A percentile compares a stretch with the other conserved stretches of the same genome.
Evolutionary conservation across 2,113 vertebrate species (phyloP).

Genomic region (Galbula dea): DNA sequence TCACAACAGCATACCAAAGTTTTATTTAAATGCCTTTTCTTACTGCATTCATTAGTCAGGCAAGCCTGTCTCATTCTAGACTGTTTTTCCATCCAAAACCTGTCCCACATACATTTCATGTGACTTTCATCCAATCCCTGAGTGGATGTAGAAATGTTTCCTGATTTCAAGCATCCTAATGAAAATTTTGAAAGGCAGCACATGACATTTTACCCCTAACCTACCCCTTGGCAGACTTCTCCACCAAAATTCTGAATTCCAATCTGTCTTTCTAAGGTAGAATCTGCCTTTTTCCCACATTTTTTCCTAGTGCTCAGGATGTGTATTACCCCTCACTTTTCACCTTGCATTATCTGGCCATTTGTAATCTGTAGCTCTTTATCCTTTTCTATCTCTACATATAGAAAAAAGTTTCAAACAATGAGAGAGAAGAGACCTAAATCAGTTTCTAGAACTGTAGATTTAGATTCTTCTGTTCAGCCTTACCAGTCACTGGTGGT

Average conservation of each 20-base stretch:
- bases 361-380: background rate
- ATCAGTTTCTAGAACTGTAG: background rate
- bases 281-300: background rate
- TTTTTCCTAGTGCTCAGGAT: background rate
- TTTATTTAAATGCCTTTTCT: background rate
- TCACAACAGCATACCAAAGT: background rate
- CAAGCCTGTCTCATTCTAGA: background rate
- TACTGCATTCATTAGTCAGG: background rate
- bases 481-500: background rate
- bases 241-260: background rate
- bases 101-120: background rate
- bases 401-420: background rate
- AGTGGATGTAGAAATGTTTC: background rate
- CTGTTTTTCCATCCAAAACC: background rate
- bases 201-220: background rate
- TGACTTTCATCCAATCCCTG: background rate
- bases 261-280: background rate
- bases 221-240: background rate
- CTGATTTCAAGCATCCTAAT: background rate
- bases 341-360: background rate
- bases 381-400: background rate
- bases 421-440: background rate
- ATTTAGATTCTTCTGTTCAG: background rate
- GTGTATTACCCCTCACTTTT: background rate
- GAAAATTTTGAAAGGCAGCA: background rate